These are phyloP conservation scores for Mormyrops boulengeri DNA, from an alignment of 2,797 vertebrate genomes.

Conservation along the genomic window DNA sequence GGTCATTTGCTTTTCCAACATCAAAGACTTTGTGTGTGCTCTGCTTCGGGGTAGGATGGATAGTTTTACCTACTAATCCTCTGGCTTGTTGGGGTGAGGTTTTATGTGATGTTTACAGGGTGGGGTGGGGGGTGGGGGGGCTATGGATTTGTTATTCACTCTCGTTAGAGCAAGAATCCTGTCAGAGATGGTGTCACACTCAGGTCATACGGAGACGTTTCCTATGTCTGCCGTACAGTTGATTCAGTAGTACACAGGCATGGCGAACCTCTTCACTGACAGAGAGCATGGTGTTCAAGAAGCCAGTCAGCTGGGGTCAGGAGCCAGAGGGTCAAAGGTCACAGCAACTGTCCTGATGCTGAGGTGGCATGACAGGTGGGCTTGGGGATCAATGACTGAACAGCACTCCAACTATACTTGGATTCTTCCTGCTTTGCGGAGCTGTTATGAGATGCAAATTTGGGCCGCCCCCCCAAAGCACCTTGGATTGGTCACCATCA, in stretches of 20 bases:
- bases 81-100: not conserved
- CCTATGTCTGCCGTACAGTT: slow-evolving; percentile 42
- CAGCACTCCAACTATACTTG: not conserved
- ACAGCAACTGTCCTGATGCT: not conserved
- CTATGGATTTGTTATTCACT: not conserved
- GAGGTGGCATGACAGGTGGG: not conserved
- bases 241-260: not conserved
- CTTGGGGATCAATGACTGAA: not conserved
- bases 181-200: slow-evolving; percentile 12
- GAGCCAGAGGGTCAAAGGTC: not conserved
- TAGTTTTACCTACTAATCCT: not conserved
- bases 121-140: not conserved
- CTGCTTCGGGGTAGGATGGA: not conserved
- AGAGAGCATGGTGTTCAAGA: slow-evolving; percentile 4
- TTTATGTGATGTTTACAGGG: not conserved
- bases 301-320: not conserved
- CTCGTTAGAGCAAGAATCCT: not conserved
- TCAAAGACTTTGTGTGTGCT: not conserved
- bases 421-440: not conserved
- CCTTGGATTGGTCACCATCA: not conserved
- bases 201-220: slow-evolving; percentile 21
- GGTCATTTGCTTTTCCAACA: not conserved
- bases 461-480: not conserved
- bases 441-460: not conserved
- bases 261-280: slow-evolving; percentile 33